A percentile compares a stretch with the other conserved stretches of the same genome.
phyloP scores from a whole-genome alignment of 2,888 invertebrate genomes.

The Argyresthia albistria region DNA sequence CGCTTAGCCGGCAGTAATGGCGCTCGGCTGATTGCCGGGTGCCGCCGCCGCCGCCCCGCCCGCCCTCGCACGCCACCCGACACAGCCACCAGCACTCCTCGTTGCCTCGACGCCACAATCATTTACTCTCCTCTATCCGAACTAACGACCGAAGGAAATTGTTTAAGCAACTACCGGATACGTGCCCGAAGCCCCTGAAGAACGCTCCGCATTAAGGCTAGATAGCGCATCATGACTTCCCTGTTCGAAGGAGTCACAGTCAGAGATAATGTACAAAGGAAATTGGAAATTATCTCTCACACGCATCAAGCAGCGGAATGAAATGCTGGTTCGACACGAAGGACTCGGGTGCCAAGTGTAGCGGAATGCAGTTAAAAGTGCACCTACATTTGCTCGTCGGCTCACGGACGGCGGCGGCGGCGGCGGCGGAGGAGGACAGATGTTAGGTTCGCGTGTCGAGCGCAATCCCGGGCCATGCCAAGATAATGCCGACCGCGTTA shows the following conservation, averaged over 20 bases:
- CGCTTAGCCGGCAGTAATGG: slow-evolving; percentile 46
- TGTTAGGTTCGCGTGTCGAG: slow-evolving; percentile 35
- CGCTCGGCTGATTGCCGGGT: slow-evolving; percentile 39
- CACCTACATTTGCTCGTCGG: slow-evolving; percentile 22
- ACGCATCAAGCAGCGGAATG: slow-evolving; percentile 10
- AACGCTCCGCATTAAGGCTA: background rate
- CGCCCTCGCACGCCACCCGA: slow-evolving; percentile 30
- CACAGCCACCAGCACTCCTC: slow-evolving; percentile 20
- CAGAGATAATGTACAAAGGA: background rate
- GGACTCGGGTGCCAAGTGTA: slow-evolving; percentile 14
- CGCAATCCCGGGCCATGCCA: slow-evolving; percentile 26
- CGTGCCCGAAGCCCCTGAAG: background rate
- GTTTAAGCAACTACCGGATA: slow-evolving; percentile 9
- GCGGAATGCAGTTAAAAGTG: slow-evolving; percentile 27
- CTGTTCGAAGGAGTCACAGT: background rate
- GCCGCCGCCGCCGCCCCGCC: slow-evolving; percentile 14
- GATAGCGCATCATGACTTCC: background rate
- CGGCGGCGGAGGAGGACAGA: slow-evolving; percentile 29
- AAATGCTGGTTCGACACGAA: slow-evolving; percentile 23
- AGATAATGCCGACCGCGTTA: slow-evolving; percentile 15
- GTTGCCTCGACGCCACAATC: slow-evolving; percentile 31
- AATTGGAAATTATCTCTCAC: background rate
- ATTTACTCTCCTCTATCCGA: slow-evolving; percentile 26
- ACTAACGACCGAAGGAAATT: slow-evolving; percentile 27
- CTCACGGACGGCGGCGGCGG: slow-evolving; percentile 12